These are phyloP conservation scores for Sinocyclocheilus anshuiensis DNA, from an alignment of 2,113 vertebrate genomes.

Conservation along the genomic window DNA sequence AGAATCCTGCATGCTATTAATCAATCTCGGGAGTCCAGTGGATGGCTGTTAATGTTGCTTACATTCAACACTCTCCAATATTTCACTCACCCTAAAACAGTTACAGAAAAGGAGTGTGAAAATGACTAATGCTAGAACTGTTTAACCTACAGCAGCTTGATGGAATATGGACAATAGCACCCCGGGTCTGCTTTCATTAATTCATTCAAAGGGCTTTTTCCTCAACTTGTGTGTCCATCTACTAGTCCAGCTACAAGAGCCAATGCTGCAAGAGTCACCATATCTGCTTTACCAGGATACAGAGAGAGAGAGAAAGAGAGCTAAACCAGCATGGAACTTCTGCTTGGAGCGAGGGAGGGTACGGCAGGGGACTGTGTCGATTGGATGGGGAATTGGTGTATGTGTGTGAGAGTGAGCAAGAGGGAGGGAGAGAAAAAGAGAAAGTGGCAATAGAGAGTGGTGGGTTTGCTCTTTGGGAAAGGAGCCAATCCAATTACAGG, in stretches of 20 bases:
- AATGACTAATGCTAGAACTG: background rate
- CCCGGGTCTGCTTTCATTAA: conserved; percentile 11
- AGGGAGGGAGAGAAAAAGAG: conserved; percentile 56
- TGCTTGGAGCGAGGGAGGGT: conserved; percentile 59
- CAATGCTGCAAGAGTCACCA: conserved; percentile 50
- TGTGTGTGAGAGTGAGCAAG: conserved; percentile 54
- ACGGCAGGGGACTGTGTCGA: conserved; percentile 56
- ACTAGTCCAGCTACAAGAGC: conserved; percentile 25
- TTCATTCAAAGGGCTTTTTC: conserved; percentile 49
- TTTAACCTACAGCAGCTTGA: background rate
- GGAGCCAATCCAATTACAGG: conserved; percentile 83
- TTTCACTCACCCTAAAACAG: background rate
- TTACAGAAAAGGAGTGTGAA: background rate
- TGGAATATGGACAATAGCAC: background rate
- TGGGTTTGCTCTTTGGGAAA: conserved; percentile 73
- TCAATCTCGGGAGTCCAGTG: background rate
- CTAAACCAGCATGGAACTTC: conserved; percentile 61
- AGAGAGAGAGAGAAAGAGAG: background rate
- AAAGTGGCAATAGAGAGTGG: conserved; percentile 32
- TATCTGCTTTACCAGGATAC: conserved; percentile 64
- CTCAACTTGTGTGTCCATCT: conserved; percentile 57
- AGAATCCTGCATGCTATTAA: background rate
- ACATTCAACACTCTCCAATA: background rate
- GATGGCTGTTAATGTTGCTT: conserved; percentile 14
- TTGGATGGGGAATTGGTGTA: conserved; percentile 60